A percentile compares a stretch with the other conserved stretches of the same genome.
phyloP scores from a whole-genome alignment of 1,140 invertebrate genomes.

The Drosophila tani region DNA sequence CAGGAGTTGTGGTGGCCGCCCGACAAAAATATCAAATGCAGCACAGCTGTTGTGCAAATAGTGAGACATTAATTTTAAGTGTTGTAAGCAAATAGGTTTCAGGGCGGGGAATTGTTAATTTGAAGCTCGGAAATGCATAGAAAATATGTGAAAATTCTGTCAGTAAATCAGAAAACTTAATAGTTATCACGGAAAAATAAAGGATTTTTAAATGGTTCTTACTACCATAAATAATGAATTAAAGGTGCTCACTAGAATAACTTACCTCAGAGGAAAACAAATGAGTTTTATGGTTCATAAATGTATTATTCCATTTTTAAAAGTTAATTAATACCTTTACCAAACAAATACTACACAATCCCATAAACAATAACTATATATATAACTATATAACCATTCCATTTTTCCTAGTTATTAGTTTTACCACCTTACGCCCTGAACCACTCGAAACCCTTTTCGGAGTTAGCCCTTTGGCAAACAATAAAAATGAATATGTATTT shows the following conservation, averaged over 20 bases:
- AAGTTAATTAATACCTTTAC: neutral
- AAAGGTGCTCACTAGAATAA: neutral
- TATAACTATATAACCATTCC: neutral
- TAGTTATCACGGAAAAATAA: no score
- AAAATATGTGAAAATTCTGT: no score
- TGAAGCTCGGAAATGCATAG: neutral
- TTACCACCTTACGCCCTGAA: neutral
- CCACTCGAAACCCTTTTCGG: neutral
- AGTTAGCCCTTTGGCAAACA: slow-evolving; percentile 46
- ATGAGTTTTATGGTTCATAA: neutral
- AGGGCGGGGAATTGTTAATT: slow-evolving; percentile 5
- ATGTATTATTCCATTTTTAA: neutral
- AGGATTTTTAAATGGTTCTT: no score
- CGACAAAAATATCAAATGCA: slow-evolving; percentile 55
- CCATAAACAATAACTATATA: neutral
- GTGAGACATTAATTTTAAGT: slow-evolving; percentile 79
- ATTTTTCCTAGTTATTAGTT: slow-evolving; percentile 9
- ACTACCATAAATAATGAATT: no score
- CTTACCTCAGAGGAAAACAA: neutral
- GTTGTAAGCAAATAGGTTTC: slow-evolving; percentile 34
- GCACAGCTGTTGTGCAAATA: slow-evolving; percentile 77
- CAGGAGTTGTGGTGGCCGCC: neutral
- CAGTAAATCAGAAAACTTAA: no score
- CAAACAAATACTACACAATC: neutral
- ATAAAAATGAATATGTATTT: slow-evolving; percentile 65